A percentile compares a stretch with the other conserved stretches of the same genome.
Evolutionary conservation across 2,113 vertebrate species (phyloP).

Genomic region (Laticauda laticaudata): DNA sequence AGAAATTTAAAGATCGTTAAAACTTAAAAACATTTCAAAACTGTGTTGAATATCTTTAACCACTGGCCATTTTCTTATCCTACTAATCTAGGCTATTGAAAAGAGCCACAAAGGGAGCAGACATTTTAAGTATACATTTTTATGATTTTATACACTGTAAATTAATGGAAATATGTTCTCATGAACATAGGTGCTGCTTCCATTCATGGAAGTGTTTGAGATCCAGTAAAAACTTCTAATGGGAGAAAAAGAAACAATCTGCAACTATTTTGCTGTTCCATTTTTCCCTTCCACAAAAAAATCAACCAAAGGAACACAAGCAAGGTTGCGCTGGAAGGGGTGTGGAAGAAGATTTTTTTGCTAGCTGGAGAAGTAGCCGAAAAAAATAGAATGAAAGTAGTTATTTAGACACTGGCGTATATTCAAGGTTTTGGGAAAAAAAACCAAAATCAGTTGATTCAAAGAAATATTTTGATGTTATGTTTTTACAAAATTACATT

Average conservation of each 20-base stretch:
- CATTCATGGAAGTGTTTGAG: neutral
- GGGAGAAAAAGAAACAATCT: neutral
- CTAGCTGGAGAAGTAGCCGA: neutral
- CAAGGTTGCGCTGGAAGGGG: neutral
- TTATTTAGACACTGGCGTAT: neutral
- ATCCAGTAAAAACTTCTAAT: neutral
- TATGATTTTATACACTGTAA: neutral
- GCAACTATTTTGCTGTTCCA: neutral
- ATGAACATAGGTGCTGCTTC: neutral
- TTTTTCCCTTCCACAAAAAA: neutral
- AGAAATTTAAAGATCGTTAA: neutral
- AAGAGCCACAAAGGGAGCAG: neutral
- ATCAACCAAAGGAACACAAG: neutral
- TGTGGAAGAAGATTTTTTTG: neutral
- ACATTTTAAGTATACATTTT: neutral
- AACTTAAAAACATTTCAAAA: neutral
- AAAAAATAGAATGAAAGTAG: neutral
- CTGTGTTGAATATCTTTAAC: neutral
- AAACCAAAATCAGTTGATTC: neutral
- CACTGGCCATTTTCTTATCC: neutral
- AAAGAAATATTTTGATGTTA: neutral
- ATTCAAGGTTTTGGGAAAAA: neutral
- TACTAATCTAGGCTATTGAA: neutral
- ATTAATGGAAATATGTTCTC: neutral
- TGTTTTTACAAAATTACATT: neutral